Evolutionary conservation across 2,113 vertebrate species (phyloP), one percentile per base, ranked within the genome.

Genomic region (Ploceus nigricollis): DNA sequence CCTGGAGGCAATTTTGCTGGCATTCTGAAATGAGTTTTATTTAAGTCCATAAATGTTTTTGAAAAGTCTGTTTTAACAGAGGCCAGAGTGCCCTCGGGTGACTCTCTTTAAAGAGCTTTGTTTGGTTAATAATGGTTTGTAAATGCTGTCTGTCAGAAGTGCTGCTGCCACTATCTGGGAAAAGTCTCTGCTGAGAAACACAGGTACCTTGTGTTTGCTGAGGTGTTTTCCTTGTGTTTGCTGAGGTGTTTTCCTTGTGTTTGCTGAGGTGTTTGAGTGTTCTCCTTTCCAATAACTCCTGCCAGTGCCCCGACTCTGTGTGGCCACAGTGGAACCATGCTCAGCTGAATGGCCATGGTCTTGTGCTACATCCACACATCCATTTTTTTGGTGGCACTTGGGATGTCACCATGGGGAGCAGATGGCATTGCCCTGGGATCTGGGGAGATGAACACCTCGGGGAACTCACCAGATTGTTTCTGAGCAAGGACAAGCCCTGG

Each of bases 31-130:
- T 14, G 56, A 87, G 64, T 87, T 97, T 96, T 93, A 90, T 96
- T 89, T 83, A 96, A 94, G 92, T 93, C 88, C 85, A 92, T 96
- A 95, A 96, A 94, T 93, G 94, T 73, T 90, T 95, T 70, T 93
- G 82, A 89, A 88, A 93, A 90, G 88, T 57, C 92, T 94, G 68
- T 92, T 95, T 96, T 68, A 96, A 89, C 9, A 37, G 82, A 90
- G 60, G 93, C 96, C 96, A 93, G 68, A 28, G 79, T 94, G 90
- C 94, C 96, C 92, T 85, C 68, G 64, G 71, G 88, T 96, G 88
- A 88, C 79, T 96, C 76, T 75, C 44, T 95, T 86, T 92, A 94
- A 94, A 95, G 70, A 31, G 50, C 56, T 96, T 97, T 96, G 93
- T 96, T 95, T 94, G 75, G 87, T 89, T 95, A 89, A 89, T 81